Base-by-base conservation (phyloP, 1,140 invertebrate genomes). In the Drosophila jambulina region DNA sequence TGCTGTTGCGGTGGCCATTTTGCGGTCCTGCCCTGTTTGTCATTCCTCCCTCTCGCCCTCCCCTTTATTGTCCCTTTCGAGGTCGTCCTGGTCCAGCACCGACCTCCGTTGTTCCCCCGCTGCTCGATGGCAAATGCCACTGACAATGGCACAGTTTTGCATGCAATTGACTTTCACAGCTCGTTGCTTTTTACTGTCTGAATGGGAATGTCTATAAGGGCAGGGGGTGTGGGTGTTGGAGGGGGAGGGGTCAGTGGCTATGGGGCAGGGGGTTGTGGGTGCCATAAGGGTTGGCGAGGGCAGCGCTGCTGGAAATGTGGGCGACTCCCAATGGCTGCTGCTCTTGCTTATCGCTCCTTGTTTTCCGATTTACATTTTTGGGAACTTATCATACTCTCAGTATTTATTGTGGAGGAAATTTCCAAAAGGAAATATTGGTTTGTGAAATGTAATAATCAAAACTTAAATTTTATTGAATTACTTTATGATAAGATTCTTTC, bases 81-180 rank as follows among this genome's bases (percentile, higher is more conserved):
- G 83, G 83, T 86, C 83, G 79, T 79, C 69, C 71, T 75, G 38
- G 21, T 38, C 62, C 61, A 60, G 46, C 27, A 49, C 21, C 72
- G 27, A 63, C 49, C 60, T 59, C 38, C 38, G 21, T 23, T 23
- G 34, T 2, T 38, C 21, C 53, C 53, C 46, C 62, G 62, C 59
- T 62, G 69, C 51, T 72, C 67, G 67, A 83, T 70, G 76, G 42
- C 42, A 70, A 78, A 63, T 62, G 70, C 67, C 57, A 76, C 80
- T 76, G 80, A 88, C 85, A 88, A 88, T 90, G 85, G 85, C 81
- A 88, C 85, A 90, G 81, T 85, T 88, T 88, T 88, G 85, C 85
- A 90, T 90, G 85, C 85, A 90, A 90, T 90, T 90, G 85, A 90
- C 86, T 90, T 88, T 82, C 81, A 90, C 85, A 90, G 85, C 85